Conservation (phyloP, 37 sponge, comb jelly and placozoan species). For the Ephydatia muelleri region DNA sequence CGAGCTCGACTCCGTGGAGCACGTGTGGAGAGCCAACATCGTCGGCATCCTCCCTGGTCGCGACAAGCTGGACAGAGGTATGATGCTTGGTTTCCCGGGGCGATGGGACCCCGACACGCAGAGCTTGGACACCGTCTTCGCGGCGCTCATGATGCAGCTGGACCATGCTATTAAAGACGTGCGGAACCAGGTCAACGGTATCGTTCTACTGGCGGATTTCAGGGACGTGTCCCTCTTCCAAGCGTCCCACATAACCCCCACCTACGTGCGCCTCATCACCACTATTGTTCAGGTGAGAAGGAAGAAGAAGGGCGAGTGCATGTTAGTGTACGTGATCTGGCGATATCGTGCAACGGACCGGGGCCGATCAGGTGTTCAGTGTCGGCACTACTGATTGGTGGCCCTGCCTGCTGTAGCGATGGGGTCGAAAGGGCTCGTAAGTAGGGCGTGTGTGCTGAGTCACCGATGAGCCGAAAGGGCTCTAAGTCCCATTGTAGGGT, state of each 20-base stretch:
- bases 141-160: slow-evolving; percentile 42
- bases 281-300: slow-evolving; percentile 47
- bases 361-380: too few relatives aligned
- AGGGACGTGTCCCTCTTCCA: slow-evolving; percentile 50
- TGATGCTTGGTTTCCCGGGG: slow-evolving; percentile 54
- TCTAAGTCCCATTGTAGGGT: too few relatives aligned
- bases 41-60: slow-evolving; percentile 36
- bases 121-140: slow-evolving; percentile 37
- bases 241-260: slow-evolving; percentile 27
- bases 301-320: too few relatives aligned
- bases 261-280: slow-evolving; percentile 44
- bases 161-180: slow-evolving; percentile 50
- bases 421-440: too few relatives aligned
- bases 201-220: slow-evolving; percentile 61
- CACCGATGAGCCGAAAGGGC: too few relatives aligned
- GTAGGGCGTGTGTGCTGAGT: too few relatives aligned
- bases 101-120: slow-evolving; percentile 56
- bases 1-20: slow-evolving; percentile 27
- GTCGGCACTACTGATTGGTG: too few relatives aligned
- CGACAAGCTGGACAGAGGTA: slow-evolving; percentile 47
- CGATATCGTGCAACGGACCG: too few relatives aligned
- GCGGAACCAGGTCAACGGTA: slow-evolving; percentile 69
- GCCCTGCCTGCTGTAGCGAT: too few relatives aligned
- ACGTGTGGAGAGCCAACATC: slow-evolving; percentile 51
- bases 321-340: too few relatives aligned